Evolutionary conservation across 2,797 vertebrate genomes (phyloP).

Genomic region (Sebastes hubbsi): DNA sequence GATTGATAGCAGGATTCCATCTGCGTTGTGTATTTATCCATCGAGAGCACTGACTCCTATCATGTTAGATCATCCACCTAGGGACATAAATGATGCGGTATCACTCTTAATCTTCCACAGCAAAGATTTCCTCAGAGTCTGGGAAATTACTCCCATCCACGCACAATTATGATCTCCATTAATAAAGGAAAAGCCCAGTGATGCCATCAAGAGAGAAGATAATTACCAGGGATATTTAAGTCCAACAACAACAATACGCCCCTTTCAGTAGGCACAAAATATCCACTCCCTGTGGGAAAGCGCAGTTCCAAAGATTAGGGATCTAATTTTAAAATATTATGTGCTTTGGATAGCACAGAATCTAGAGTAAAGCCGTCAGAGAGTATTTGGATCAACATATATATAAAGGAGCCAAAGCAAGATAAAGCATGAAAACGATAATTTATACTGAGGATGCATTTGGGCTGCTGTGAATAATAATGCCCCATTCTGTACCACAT

Average conservation of each 20-base stretch:
- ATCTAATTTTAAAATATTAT: constrained; percentile 46
- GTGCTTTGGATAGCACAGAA: constrained; percentile 24
- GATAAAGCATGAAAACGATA: not conserved
- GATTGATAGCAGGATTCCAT: constrained; percentile 39
- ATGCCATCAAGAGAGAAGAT: constrained; percentile 65
- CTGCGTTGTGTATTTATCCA: constrained; percentile 24
- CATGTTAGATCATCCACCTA: constrained; percentile 31
- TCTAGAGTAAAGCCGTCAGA: constrained; percentile 19
- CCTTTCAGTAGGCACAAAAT: constrained; percentile 31
- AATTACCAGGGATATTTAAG: constrained; percentile 68
- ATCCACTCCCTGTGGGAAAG: constrained; percentile 25
- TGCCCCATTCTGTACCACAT: not conserved
- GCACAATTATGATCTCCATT: constrained; percentile 64
- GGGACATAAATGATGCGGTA: constrained; percentile 40
- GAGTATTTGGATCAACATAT: constrained; percentile 18
- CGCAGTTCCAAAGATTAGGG: constrained; percentile 37
- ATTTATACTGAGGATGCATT: not conserved
- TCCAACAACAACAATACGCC: constrained; percentile 48
- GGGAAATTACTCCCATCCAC: constrained; percentile 55
- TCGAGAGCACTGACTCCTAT: constrained; percentile 24
- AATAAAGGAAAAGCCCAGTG: constrained; percentile 64
- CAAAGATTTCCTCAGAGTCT: constrained; percentile 64
- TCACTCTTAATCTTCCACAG: constrained; percentile 48
- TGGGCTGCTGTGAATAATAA: not conserved
- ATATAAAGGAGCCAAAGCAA: not conserved